A percentile compares a stretch with the other conserved stretches of the same genome.
phyloP scores from a whole-genome alignment of 2,797 vertebrate genomes.

The Rhinella marina region DNA sequence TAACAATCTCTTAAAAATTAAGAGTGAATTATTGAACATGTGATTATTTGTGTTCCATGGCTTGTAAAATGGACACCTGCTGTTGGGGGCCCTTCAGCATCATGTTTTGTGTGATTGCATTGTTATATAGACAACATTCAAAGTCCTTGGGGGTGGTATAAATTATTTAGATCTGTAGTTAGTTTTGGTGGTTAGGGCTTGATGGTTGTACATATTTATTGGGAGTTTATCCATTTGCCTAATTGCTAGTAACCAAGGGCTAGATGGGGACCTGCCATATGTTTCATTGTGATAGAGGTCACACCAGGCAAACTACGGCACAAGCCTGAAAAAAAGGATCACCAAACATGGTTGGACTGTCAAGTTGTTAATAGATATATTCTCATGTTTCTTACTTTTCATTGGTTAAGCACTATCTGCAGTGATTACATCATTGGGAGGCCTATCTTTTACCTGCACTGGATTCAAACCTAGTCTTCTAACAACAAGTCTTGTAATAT shows the following conservation, averaged over 20 bases:
- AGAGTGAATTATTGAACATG: constrained; percentile 24
- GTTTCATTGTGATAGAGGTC: not conserved
- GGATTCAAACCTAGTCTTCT: no score
- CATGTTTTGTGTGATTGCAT: not conserved
- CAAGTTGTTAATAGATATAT: not conserved
- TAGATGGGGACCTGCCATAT: not conserved
- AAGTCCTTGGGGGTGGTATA: not conserved
- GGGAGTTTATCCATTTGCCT: not conserved
- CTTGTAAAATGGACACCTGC: not conserved
- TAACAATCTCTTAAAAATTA: not conserved
- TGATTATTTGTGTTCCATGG: not conserved
- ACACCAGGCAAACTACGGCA: not conserved
- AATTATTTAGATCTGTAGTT: not conserved
- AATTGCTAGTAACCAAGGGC: not conserved
- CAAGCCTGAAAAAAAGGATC: not conserved
- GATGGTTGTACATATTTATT: not conserved
- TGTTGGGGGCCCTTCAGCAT: not conserved
- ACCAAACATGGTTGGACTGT: not conserved
- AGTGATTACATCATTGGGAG: no score
- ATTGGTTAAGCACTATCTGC: not conserved
- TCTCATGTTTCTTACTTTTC: not conserved
- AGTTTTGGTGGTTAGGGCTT: constrained; percentile 2
- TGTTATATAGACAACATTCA: constrained; percentile 12
- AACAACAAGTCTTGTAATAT: not conserved
- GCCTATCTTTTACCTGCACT: no score